phyloP scores from a whole-genome alignment of 1,140 invertebrate genomes.

The Spodoptera frugiperda region DNA sequence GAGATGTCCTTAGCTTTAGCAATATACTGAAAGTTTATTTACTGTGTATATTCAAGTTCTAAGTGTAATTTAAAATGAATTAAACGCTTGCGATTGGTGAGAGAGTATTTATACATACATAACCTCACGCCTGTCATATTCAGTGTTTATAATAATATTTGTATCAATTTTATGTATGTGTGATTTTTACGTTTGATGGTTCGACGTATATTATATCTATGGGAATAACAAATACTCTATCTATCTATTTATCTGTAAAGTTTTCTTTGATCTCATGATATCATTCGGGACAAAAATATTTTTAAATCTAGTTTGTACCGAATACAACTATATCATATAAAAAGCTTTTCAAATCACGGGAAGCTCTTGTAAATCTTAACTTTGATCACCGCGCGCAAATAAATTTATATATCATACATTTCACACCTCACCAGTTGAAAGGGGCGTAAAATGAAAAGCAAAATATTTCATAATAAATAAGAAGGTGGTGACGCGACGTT shows the following conservation, averaged over 20 bases:
- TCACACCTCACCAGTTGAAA: slow-evolving; percentile 29
- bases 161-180: no score
- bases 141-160: no score
- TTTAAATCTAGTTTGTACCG: no score
- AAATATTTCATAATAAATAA: slow-evolving; percentile 52
- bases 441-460: slow-evolving; percentile 41
- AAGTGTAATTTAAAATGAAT: slow-evolving; percentile 7
- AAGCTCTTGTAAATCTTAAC: slow-evolving; percentile 11
- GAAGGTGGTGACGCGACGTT: slow-evolving; percentile 49
- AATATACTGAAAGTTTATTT: slow-evolving; percentile 26
- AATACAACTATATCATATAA: background rate
- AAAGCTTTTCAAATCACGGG: background rate
- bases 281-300: no score
- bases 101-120: background rate
- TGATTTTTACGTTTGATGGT: no score
- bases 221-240: no score
- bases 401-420: slow-evolving; percentile 21
- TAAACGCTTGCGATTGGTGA: background rate
- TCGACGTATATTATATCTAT: no score
- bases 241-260: no score
- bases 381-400: slow-evolving; percentile 24
- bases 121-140: no score
- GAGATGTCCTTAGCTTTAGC: slow-evolving; percentile 32
- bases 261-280: no score
- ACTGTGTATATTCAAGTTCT: slow-evolving; percentile 3